Evolutionary conservation across 1,140 invertebrate species (phyloP).

Genomic region (Drosophila miranda): DNA sequence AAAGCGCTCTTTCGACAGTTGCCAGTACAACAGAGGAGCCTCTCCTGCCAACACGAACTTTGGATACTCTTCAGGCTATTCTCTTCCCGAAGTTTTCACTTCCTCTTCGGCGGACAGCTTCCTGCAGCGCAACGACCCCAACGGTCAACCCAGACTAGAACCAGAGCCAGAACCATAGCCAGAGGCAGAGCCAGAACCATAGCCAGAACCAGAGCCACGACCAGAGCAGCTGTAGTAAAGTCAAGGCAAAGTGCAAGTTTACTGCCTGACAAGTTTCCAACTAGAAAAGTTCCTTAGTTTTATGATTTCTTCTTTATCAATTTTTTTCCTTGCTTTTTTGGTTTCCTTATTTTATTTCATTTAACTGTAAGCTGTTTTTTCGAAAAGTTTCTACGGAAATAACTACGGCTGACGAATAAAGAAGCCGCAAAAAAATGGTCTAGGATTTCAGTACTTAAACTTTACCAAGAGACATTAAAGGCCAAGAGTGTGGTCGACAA

Average conservation of each 20-base stretch:
- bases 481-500: too few relatives aligned
- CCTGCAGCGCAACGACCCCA: conserved; percentile 13
- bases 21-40: conserved; percentile 19
- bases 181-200: background rate
- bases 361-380: conserved; percentile 25
- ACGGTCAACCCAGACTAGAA: background rate
- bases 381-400: conserved; percentile 4
- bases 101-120: background rate
- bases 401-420: conserved; percentile 9
- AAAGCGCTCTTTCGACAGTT: conserved; percentile 34
- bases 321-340: conserved; percentile 16
- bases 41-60: background rate
- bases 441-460: conserved; percentile 4
- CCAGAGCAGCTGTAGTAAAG: background rate
- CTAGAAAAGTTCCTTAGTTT: conserved; percentile 31
- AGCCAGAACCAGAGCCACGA: too few relatives aligned
- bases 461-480: background rate
- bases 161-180: background rate
- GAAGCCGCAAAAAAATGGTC: conserved; percentile 5
- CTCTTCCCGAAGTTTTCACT: background rate
- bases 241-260: conserved; percentile 32
- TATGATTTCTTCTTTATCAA: conserved; percentile 37
- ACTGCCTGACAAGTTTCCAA: conserved; percentile 46
- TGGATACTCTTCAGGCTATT: background rate
- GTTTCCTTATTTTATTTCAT: conserved; percentile 7